Evolutionary conservation across 1,140 invertebrate species (phyloP).

Genomic region (roundworm (Caenorhabditis elegans)): WBcel235 BX284604.4:3515501-3516000

Average conservation of each 20-base stretch:
- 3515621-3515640: too few species aligned
- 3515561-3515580: not conserved
- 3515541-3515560: not conserved
- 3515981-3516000: too few species aligned
- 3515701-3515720: not conserved
- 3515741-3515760: conserved; percentile 25
- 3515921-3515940: too few species aligned
- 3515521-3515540: too few species aligned
- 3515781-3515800: not conserved
- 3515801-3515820: not conserved
- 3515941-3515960: too few species aligned
- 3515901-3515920: not conserved
- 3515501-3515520: too few species aligned
- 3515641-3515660: too few species aligned
- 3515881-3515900: not conserved
- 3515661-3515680: not conserved
- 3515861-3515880: not conserved
- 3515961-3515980: too few species aligned
- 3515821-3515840: not conserved
- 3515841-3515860: not conserved
- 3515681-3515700: not conserved
- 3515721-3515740: not conserved
- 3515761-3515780: not conserved
- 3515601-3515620: not conserved
- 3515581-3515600: too few species aligned